phyloP scores from a whole-genome alignment of 2,888 invertebrate species.

The Dryobota labecula region DNA sequence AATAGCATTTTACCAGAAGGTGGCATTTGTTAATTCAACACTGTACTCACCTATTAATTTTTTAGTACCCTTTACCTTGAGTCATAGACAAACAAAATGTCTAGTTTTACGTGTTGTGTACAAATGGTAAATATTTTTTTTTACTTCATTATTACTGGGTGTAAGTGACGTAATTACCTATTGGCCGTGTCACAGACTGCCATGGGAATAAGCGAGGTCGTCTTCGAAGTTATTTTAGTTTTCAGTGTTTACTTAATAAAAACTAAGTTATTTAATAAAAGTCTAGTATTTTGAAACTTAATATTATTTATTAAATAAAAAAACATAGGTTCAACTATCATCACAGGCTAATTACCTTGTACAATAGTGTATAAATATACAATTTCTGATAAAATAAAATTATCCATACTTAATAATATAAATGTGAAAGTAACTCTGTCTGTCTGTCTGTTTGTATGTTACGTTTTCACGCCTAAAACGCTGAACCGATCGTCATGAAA shows the following conservation, averaged over 20 bases:
- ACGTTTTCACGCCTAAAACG: too few species aligned
- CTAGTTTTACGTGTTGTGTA: conserved; percentile 38
- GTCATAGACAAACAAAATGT: conserved; percentile 42
- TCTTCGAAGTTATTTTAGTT: conserved; percentile 9
- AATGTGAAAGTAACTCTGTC: too few species aligned
- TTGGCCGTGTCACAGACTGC: conserved; percentile 13
- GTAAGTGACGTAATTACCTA: conserved; percentile 35
- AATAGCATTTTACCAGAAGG: conserved; percentile 22
- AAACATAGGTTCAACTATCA: too few species aligned
- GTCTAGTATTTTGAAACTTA: not conserved
- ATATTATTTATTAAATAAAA: too few species aligned
- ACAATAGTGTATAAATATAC: too few species aligned
- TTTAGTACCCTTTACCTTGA: conserved; percentile 51
- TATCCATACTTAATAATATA: too few species aligned
- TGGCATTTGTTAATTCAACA: conserved; percentile 52
- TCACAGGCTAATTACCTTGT: too few species aligned
- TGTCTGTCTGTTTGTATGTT: too few species aligned
- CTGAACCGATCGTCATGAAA: too few species aligned
- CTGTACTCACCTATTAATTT: conserved; percentile 27
- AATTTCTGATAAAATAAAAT: too few species aligned
- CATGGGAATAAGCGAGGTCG: conserved; percentile 43
- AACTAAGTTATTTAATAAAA: not conserved
- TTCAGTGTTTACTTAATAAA: conserved; percentile 18
- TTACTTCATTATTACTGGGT: conserved; percentile 21
- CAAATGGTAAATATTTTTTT: conserved; percentile 52